phyloP scores from a whole-genome alignment of 1,140 invertebrate genomes.

The Heliconius hewitsoni region DNA sequence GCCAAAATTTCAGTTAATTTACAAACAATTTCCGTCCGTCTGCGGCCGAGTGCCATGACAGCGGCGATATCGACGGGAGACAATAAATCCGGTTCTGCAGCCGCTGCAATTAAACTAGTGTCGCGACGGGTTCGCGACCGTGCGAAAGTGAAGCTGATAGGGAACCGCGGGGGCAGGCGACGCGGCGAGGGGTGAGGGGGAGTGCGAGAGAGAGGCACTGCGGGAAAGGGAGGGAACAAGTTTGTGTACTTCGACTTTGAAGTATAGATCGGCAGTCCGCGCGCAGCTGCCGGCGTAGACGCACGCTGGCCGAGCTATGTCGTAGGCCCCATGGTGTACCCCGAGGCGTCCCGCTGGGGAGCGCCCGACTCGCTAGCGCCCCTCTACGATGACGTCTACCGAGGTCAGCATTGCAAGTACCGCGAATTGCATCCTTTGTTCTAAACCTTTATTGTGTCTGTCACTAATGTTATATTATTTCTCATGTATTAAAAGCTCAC shows the following conservation, averaged over 20 bases:
- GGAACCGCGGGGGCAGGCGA: constrained; percentile 35
- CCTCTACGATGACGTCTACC: constrained; percentile 79
- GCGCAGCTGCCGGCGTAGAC: constrained; percentile 67
- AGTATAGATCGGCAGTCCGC: constrained; percentile 54
- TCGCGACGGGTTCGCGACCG: constrained; percentile 75
- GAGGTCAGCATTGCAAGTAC: constrained; percentile 74
- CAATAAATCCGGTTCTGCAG: constrained; percentile 79
- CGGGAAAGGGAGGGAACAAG: constrained; percentile 9
- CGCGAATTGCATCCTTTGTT: constrained; percentile 67
- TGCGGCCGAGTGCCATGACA: constrained; percentile 57
- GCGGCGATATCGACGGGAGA: constrained; percentile 69
- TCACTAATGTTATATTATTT: constrained; percentile 17
- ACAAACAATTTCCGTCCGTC: constrained; percentile 52
- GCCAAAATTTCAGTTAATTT: constrained; percentile 43
- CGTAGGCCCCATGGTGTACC: constrained; percentile 75
- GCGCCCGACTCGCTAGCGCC: constrained; percentile 76
- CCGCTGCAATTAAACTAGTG: constrained; percentile 78
- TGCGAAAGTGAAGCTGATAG: constrained; percentile 74
- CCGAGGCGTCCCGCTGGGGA: constrained; percentile 74
- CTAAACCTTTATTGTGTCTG: constrained; percentile 42
- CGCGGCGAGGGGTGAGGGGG: constrained; percentile 30
- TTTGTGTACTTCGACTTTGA: constrained; percentile 18
- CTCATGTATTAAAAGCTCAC: constrained; percentile 6
- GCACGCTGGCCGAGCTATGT: constrained; percentile 58
- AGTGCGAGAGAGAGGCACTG: constrained; percentile 24